Evolutionary conservation across 2,888 invertebrate genomes (phyloP).

Genomic region (Ormyrus labotus): DNA sequence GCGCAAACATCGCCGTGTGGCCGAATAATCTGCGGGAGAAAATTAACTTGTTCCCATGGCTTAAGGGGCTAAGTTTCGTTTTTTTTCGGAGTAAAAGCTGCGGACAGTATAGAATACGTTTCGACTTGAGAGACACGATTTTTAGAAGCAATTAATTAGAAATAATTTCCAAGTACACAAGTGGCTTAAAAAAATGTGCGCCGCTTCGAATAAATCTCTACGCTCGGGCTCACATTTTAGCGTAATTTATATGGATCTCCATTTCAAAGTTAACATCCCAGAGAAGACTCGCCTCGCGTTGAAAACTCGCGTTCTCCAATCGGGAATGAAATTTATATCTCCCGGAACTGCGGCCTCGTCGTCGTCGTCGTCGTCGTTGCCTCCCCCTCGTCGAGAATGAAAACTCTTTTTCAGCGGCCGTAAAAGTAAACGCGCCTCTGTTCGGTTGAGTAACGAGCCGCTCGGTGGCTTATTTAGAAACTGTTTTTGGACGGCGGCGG

Average conservation of each 20-base stretch:
- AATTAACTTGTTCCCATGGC: neutral
- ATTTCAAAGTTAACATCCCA: too few species aligned
- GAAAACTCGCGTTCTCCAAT: constrained; percentile 4
- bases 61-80: too few species aligned
- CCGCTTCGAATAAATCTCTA: constrained; percentile 22
- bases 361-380: neutral
- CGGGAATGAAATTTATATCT: constrained; percentile 40
- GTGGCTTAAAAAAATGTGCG: too few species aligned
- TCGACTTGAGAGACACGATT: too few species aligned
- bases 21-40: constrained; percentile 1
- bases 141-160: too few species aligned
- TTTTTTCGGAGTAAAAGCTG: too few species aligned
- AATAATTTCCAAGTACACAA: too few species aligned
- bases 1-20: constrained; percentile 1
- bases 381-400: constrained; percentile 21
- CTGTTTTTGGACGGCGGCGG: constrained; percentile 16
- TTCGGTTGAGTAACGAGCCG: constrained; percentile 16
- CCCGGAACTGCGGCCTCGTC: constrained; percentile 15
- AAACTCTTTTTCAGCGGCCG: constrained; percentile 43
- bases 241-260: constrained; percentile 1
- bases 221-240: constrained; percentile 8
- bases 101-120: too few species aligned
- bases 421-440: constrained; percentile 26
- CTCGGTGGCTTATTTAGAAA: constrained; percentile 41
- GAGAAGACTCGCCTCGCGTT: neutral